Conservation (phyloP, 2,797 vertebrate genomes). For the Chelidonichthys spinosus region DNA sequence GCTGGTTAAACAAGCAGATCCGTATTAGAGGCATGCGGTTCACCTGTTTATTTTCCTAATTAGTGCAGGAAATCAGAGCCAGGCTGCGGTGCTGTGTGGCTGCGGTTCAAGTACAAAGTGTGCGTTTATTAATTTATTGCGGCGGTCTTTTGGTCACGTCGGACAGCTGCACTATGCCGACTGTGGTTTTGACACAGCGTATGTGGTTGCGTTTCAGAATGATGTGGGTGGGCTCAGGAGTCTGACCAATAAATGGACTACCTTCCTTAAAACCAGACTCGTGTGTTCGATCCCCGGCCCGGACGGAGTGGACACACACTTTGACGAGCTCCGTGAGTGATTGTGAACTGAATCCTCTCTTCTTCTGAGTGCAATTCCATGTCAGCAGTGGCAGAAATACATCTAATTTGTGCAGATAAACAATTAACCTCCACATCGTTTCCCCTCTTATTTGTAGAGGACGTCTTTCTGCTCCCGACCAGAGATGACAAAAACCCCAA, state of each 20-base stretch:
- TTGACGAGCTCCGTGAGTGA: conserved; percentile 96
- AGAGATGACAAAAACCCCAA: conserved; percentile 93
- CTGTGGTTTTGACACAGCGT: conserved; percentile 29
- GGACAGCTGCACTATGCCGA: conserved; percentile 28
- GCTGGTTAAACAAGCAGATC: conserved; percentile 57
- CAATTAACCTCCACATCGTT: neutral
- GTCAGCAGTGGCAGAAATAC: neutral
- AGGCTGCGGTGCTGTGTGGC: conserved; percentile 25
- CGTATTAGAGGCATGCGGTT: conserved; percentile 34
- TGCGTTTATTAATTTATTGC: conserved; percentile 43
- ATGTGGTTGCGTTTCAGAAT: conserved; percentile 87
- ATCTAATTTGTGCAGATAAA: neutral
- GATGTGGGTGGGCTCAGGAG: conserved; percentile 96
- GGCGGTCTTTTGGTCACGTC: conserved; percentile 11
- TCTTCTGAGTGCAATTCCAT: conserved; percentile 9
- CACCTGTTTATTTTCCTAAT: conserved; percentile 73
- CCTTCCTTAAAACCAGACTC: conserved; percentile 95
- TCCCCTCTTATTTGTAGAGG: conserved; percentile 83
- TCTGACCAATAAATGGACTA: conserved; percentile 99
- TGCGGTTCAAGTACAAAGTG: conserved; percentile 29
- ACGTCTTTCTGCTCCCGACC: conserved; percentile 94
- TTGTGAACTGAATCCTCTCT: conserved; percentile 15
- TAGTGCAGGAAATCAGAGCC: conserved; percentile 57
- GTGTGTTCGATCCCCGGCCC: conserved; percentile 95
- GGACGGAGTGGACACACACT: conserved; percentile 95